phyloP scores from a whole-genome alignment of 2,797 vertebrate species.

The Hippoglossus hippoglossus region DNA sequence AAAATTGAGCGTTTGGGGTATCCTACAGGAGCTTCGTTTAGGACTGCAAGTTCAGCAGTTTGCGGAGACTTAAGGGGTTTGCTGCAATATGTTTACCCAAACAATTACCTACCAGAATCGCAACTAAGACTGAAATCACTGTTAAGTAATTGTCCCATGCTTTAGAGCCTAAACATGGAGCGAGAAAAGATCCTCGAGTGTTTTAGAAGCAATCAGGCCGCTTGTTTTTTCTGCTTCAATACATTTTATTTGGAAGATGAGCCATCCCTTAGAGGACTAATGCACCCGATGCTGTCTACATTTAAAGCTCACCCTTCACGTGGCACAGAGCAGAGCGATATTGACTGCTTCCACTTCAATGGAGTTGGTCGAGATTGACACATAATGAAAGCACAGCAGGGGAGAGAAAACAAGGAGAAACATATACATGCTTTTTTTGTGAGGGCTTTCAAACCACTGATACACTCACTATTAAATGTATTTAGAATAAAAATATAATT shows the following conservation, averaged over 20 bases:
- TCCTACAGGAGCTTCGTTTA: background rate
- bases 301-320: constrained; percentile 76
- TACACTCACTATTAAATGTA: constrained; percentile 36
- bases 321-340: constrained; percentile 75
- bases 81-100: background rate
- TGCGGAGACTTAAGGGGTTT: background rate
- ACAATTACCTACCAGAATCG: background rate
- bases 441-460: constrained; percentile 22
- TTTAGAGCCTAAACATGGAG: constrained; percentile 7
- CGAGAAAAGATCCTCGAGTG: constrained; percentile 27
- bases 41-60: background rate
- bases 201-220: constrained; percentile 74
- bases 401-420: constrained; percentile 42
- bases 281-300: constrained; percentile 69
- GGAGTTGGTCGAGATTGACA: constrained; percentile 78
- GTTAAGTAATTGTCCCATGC: background rate
- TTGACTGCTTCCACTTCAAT: constrained; percentile 83
- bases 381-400: constrained; percentile 75
- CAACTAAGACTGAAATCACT: constrained; percentile 11
- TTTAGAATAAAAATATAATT: constrained; percentile 1
- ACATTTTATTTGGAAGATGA: constrained; percentile 75
- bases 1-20: background rate
- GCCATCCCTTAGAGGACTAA: constrained; percentile 65
- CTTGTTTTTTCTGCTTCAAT: constrained; percentile 74
- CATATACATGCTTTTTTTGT: constrained; percentile 33